These are phyloP conservation scores for Exocentrus adspersus DNA, from an alignment of 2,888 invertebrate genomes.

Conservation along the genomic window DNA sequence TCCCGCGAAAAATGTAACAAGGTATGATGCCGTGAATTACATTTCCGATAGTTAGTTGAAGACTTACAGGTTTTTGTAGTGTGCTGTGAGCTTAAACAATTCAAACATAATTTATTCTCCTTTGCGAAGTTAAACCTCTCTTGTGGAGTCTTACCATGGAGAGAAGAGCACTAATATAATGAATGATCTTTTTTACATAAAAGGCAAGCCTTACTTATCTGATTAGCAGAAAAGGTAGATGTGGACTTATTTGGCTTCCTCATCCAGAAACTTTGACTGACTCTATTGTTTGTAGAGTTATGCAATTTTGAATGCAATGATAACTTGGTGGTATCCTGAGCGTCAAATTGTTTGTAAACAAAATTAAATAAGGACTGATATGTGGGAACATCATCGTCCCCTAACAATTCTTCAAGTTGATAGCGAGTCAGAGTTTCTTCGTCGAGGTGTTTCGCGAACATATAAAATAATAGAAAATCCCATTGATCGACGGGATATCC, in stretches of 20 bases:
- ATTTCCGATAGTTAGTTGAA: neutral
- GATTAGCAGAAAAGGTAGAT: neutral
- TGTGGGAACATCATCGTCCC: neutral
- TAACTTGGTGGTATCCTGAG: neutral
- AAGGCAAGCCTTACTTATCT: neutral
- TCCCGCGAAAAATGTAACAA: neutral
- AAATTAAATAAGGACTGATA: neutral
- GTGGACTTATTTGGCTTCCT: neutral
- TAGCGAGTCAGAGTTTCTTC: constrained; percentile 1
- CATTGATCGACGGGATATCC: constrained; percentile 10
- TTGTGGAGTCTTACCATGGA: neutral
- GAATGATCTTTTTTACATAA: neutral
- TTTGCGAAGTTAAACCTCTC: neutral
- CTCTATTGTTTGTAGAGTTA: neutral
- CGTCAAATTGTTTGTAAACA: neutral
- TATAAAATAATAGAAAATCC: constrained; percentile 11
- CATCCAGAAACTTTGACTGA: too few relatives aligned
- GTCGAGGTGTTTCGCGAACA: constrained; percentile 4
- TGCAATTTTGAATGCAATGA: neutral
- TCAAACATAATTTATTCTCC: constrained; percentile 2
- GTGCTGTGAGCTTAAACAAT: constrained; percentile 1
- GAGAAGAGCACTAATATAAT: neutral
- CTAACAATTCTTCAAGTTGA: neutral
- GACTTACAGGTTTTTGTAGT: neutral
- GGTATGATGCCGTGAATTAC: neutral